A percentile compares a stretch with the other conserved stretches of the same genome.
Conservation (phyloP, 2,113 vertebrate species). For the Peromyscus polionotus region DNA sequence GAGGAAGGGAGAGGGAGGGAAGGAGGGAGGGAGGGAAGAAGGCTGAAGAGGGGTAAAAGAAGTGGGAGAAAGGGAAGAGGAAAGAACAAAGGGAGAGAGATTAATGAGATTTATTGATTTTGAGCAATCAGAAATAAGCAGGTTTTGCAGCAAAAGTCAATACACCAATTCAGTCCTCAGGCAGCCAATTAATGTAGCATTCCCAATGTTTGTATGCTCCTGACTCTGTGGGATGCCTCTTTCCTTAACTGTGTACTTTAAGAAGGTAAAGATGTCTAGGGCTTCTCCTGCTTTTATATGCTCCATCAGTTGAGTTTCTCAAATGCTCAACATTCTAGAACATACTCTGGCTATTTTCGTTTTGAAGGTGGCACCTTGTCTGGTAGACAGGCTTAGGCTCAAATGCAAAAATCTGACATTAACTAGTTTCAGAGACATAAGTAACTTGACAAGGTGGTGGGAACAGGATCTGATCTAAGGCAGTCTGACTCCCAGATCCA, state of each 20-base stretch:
- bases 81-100: background rate
- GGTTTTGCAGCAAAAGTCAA: slow-evolving; percentile 15
- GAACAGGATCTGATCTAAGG: background rate
- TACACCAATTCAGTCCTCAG: slow-evolving; percentile 33
- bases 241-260: slow-evolving; percentile 25
- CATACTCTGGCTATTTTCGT: background rate
- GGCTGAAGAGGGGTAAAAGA: background rate
- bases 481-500: background rate
- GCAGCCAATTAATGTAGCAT: slow-evolving; percentile 8
- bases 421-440: background rate
- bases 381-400: background rate
- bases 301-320: background rate
- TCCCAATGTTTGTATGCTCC: background rate
- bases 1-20: too few relatives aligned
- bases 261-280: background rate
- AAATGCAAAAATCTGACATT: slow-evolving; percentile 28
- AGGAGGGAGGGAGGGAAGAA: too few relatives aligned
- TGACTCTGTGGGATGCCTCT: background rate
- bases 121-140: slow-evolving; percentile 44
- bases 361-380: background rate
- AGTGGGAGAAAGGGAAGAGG: fast-evolving
- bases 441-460: background rate
- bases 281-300: background rate
- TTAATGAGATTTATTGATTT: slow-evolving; percentile 34
- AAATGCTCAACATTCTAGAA: slow-evolving; percentile 47